Conservation (phyloP, 2,797 vertebrate genomes). For the Anomalospiza imberbis region DNA sequence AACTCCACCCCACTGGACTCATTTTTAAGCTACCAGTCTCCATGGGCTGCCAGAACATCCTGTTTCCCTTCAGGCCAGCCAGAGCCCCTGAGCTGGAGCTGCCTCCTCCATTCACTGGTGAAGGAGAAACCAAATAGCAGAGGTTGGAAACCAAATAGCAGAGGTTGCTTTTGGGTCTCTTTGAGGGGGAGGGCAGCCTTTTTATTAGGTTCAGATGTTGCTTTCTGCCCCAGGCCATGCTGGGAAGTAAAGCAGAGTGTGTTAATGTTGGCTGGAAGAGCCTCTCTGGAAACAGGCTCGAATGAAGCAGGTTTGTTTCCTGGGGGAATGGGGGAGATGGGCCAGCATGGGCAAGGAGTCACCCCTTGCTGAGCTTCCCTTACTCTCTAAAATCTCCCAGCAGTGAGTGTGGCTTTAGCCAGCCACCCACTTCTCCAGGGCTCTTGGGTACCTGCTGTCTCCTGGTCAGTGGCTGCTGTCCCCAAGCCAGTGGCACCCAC, state of each 20-base stretch:
- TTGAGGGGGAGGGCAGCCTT: background rate
- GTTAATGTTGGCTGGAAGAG: slow-evolving; percentile 44
- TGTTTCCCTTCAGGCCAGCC: background rate
- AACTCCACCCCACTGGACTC: background rate
- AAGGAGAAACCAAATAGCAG: background rate
- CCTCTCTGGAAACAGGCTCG: background rate
- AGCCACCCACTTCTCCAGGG: background rate
- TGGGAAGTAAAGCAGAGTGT: slow-evolving; percentile 31
- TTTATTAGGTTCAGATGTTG: slow-evolving; percentile 56
- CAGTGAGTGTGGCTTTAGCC: background rate
- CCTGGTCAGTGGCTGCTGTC: background rate
- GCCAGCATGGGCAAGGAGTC: background rate
- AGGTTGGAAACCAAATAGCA: slow-evolving; percentile 23
- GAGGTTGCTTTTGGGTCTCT: slow-evolving; percentile 17
- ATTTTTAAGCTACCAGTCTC: background rate
- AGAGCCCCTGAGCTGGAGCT: background rate
- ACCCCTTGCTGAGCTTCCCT: background rate
- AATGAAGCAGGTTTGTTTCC: background rate
- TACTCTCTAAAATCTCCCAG: background rate
- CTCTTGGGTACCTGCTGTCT: background rate
- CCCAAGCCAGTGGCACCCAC: accelerated
- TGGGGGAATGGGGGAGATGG: background rate
- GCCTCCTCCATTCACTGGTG: background rate
- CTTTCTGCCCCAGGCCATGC: background rate
- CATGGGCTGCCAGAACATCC: background rate